phyloP scores from a whole-genome alignment of 2,888 invertebrate species.

The Xestia rhomboidea region DNA sequence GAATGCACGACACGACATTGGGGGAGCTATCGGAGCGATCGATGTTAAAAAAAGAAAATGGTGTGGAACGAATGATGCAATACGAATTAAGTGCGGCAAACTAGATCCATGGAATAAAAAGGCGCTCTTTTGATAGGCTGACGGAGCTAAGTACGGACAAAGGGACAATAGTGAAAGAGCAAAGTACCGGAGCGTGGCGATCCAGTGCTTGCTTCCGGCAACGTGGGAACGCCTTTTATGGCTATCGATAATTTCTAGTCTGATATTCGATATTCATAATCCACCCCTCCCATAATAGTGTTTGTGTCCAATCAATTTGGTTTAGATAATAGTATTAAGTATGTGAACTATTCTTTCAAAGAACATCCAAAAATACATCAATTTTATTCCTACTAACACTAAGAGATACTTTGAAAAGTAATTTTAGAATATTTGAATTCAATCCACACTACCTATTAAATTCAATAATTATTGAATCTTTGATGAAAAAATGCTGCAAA shows the following conservation, averaged over 20 bases:
- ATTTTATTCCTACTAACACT: background rate
- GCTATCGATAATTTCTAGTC: constrained; percentile 77
- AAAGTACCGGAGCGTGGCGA: constrained; percentile 88
- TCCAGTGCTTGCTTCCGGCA: constrained; percentile 84
- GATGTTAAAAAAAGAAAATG: constrained; percentile 79
- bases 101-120: constrained; percentile 84
- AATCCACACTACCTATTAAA: background rate
- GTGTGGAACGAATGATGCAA: constrained; percentile 85
- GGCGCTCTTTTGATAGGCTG: constrained; percentile 83
- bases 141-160: constrained; percentile 84
- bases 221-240: constrained; percentile 87
- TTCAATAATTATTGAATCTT: background rate
- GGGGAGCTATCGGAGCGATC: constrained; percentile 76
- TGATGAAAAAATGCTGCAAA: background rate
- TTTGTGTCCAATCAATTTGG: constrained; percentile 41
- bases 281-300: constrained; percentile 39
- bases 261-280: constrained; percentile 74
- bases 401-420: background rate
- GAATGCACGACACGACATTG: constrained; percentile 71
- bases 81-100: constrained; percentile 86
- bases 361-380: background rate
- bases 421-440: background rate
- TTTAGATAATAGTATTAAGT: constrained; percentile 6
- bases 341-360: background rate
- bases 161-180: constrained; percentile 86